These are phyloP conservation scores for Pyxicephalus adspersus DNA, from an alignment of 2,113 vertebrate species.

Conservation along the genomic window DNA sequence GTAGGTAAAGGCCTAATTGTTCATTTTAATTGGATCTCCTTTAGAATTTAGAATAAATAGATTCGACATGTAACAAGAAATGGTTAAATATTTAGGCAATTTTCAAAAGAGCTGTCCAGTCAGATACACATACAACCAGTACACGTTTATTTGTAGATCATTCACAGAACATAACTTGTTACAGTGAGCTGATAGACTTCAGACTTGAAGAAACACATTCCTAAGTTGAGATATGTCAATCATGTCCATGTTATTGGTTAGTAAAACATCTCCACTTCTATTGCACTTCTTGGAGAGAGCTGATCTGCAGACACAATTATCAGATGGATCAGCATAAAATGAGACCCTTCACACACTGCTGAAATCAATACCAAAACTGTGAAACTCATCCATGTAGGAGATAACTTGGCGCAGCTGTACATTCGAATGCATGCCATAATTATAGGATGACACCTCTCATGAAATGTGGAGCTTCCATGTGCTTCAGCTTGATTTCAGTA, in stretches of 20 bases:
- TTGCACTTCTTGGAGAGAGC: background rate
- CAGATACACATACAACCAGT: background rate
- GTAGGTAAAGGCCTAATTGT: too few relatives aligned
- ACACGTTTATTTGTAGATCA: background rate
- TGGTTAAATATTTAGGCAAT: too few relatives aligned
- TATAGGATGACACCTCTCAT: too few relatives aligned
- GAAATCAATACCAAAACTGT: background rate
- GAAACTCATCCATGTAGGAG: background rate
- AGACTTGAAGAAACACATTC: background rate
- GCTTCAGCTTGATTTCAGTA: too few relatives aligned
- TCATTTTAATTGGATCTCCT: too few relatives aligned
- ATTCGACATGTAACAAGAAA: too few relatives aligned
- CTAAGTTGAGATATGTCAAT: background rate
- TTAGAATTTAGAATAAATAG: too few relatives aligned
- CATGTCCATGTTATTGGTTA: background rate
- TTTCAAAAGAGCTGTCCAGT: background rate
- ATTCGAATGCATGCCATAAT: background rate
- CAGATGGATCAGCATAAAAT: background rate
- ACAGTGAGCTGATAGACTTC: background rate
- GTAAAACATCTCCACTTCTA: background rate
- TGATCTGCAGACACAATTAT: conserved; percentile 7
- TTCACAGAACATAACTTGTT: background rate
- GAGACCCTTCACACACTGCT: background rate
- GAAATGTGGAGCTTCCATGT: too few relatives aligned
- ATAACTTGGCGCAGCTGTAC: background rate